Base-by-base conservation (phyloP, 64 coral and sea anemone genomes). In the Dendronephthya gigantea region DNA sequence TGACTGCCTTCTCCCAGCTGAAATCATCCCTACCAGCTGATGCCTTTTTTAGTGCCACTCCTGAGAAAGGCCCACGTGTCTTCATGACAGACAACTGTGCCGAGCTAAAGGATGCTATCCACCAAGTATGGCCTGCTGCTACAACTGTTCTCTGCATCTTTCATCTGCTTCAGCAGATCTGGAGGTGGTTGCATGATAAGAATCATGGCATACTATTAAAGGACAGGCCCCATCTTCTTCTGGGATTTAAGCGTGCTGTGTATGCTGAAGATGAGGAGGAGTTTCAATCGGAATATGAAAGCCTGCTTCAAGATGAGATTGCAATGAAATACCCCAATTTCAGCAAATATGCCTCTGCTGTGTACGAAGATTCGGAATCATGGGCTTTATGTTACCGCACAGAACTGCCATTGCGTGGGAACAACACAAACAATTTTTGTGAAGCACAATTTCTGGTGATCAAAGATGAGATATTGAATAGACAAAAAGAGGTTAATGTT, bases 311-410 rank as follows among this genome's bases (percentile, higher is more conserved):
- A 74, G 68, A 74, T 8, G 32, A 27, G 11, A 74, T 74, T 74
- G 25, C 68, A 13, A 25, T 74, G 25, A 74, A 74, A 74, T 74
- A 74, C 30, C 68, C 68, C 11, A 74, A 74, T 2, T 74, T 74
- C 68, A 74, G 22, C 32, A 74, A 13, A 74, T 74, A 74, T 74
- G 32, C 32, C 30, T 2, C 68, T 25, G 68, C 68, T 19, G 68
- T 74, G n/a, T 35, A 74, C 25, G 68, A 74, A 28, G 68, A 74
- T 74, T 74, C n/a, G 22, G 68, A 74, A 35, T 74, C 68, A 74
- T 74, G 68, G 68, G 68, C 68, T 25, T 74, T 74, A 74, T 74
- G 68, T 29, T 74, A 74, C 68, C n/a, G 68, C n/a, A 29, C 68
- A 12, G 68, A 74, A 27, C 68, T 74, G 22, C 68, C 68, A 74